Evolutionary conservation across 2,113 vertebrate species (phyloP), one percentile per base, ranked within the genome.

Genomic region (Heliornis fulica): DNA sequence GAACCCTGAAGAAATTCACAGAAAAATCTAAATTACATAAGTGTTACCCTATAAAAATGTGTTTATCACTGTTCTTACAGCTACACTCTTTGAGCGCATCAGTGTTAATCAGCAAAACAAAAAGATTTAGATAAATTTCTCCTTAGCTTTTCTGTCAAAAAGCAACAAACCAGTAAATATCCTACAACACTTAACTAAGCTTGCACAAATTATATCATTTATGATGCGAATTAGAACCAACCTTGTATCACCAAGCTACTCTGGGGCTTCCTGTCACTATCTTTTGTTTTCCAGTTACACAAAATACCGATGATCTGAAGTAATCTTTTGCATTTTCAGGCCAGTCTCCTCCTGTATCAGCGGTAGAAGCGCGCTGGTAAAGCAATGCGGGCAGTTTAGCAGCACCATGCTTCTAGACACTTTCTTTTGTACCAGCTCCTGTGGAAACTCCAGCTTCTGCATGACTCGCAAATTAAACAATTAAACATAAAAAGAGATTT

Each of bases 401-500:
- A 94, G 80, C 48, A 69, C 28, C 5, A 5, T 61, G 83, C 32
- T 87, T 78, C 69, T 4, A 26, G n/a, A n/a, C n/a, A n/a, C n/a
- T 48, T 88, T 66, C n/a, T 40, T 81, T 38, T 90, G 90, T 43
- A 96, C 88, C 76, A 93, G 80, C 68, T 88, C 68, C 68, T 51
- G 68, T 19, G 91, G 87, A 78, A 95, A 92, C 56, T 78, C 70
- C 71, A 85, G 71, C 56, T 90, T 91, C 82, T 79, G 81, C 65
- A 66, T 68, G 82, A 89, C 79, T 89, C 19, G 15, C 75, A 90
- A 91, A 97, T 93, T 20, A 92, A 92, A 92, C 34, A 91, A 97
- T 93, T 20, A 92, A 92, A 92, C 34, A 78, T 29, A 79, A 85
- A 81, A 90, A 63, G 79, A 83, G 43, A 88, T 53, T 76, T 68